A percentile compares a stretch with the other conserved stretches of the same genome.
These are phyloP conservation scores for Esperia sulphurella DNA, from an alignment of 2,888 invertebrate genomes.

Conservation along the genomic window DNA sequence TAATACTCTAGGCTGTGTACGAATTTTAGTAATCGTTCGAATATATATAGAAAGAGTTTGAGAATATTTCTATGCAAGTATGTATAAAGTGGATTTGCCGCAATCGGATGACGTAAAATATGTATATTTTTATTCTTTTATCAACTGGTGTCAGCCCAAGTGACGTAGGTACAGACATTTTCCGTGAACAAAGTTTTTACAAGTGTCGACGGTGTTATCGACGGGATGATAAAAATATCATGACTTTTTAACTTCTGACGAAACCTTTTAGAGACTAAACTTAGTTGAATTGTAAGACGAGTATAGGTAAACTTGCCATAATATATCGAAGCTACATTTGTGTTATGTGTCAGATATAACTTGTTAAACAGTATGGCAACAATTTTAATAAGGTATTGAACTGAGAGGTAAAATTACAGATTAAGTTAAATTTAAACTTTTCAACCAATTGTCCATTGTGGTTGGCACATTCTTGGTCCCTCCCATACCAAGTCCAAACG, in stretches of 20 bases:
- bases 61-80: too few species aligned
- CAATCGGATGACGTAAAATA: too few species aligned
- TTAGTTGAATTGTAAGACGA: not conserved
- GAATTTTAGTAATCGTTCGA: not conserved
- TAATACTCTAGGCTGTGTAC: not conserved
- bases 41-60: not conserved
- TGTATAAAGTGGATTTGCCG: too few species aligned
- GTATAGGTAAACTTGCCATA: not conserved
- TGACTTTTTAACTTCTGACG: too few species aligned
- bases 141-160: too few species aligned
- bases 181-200: too few species aligned
- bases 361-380: slow-evolving; percentile 22
- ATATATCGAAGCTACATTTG: not conserved
- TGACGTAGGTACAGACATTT: too few species aligned
- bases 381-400: slow-evolving; percentile 9
- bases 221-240: too few species aligned
- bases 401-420: slow-evolving; percentile 15
- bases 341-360: not conserved
- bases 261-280: too few species aligned
- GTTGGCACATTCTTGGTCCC: slow-evolving; percentile 44
- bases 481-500: slow-evolving; percentile 63
- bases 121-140: too few species aligned
- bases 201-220: too few species aligned
- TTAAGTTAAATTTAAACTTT: slow-evolving; percentile 36
- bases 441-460: slow-evolving; percentile 38